phyloP scores from a whole-genome alignment of 2,113 vertebrate genomes.

The Xenopus tropicalis region UCB_Xtro_10.0 CM004444.2:106172501-106173000 shows the following conservation, averaged over 20 bases:
- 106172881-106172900: conserved; percentile 60
- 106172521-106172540: conserved; percentile 71
- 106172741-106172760: conserved; percentile 67
- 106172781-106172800: conserved; percentile 88
- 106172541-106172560: conserved; percentile 62
- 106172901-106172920: conserved; percentile 68
- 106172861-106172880: conserved; percentile 71
- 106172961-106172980: conserved; percentile 92
- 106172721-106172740: conserved; percentile 70
- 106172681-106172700: conserved; percentile 67
- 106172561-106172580: conserved; percentile 75
- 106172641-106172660: conserved; percentile 67
- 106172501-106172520: conserved; percentile 76
- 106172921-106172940: conserved; percentile 77
- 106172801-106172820: conserved; percentile 82
- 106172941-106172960: conserved; percentile 79
- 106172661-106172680: conserved; percentile 66
- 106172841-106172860: conserved; percentile 71
- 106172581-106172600: conserved; percentile 64
- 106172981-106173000: conserved; percentile 93
- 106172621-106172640: conserved; percentile 57
- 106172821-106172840: conserved; percentile 76
- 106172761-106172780: conserved; percentile 83
- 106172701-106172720: conserved; percentile 67
- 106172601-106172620: conserved; percentile 72